Evolutionary conservation across 1,140 invertebrate genomes (phyloP).

Genomic region (Calycopis cecrops): DNA sequence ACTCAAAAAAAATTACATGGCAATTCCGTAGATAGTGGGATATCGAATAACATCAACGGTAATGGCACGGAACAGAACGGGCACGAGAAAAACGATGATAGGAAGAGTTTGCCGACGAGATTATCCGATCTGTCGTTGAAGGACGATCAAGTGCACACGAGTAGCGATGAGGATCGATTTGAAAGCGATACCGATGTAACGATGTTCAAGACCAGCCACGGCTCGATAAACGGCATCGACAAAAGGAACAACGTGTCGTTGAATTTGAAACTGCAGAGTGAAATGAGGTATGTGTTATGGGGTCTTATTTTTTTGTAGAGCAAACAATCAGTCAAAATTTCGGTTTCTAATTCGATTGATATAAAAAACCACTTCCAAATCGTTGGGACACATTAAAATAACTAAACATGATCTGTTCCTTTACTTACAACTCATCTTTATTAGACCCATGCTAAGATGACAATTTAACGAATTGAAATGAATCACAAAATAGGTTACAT

Average conservation of each 20-base stretch:
- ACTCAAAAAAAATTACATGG: conserved; percentile 45
- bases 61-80: conserved; percentile 35
- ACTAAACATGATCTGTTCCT: no score
- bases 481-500: no score
- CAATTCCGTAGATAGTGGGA: conserved; percentile 64
- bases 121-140: conserved; percentile 60
- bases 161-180: conserved; percentile 56
- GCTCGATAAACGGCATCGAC: conserved; percentile 33
- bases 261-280: conserved; percentile 62
- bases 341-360: no score
- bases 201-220: conserved; percentile 33
- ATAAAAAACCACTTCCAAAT: no score
- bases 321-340: no score
- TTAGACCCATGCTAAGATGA: no score
- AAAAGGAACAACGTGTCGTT: conserved; percentile 61
- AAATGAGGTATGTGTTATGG: conserved; percentile 52
- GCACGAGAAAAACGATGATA: conserved; percentile 29
- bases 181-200: conserved; percentile 52
- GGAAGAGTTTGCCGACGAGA: conserved; percentile 40
- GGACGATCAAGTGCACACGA: conserved; percentile 44
- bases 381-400: no score
- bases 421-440: no score
- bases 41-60: conserved; percentile 55
- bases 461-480: no score
- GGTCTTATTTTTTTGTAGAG: not conserved